Evolutionary conservation across 2,113 vertebrate species (phyloP), one percentile per base, ranked within the genome.

Genomic region (Opisthocomus hoazin): DNA sequence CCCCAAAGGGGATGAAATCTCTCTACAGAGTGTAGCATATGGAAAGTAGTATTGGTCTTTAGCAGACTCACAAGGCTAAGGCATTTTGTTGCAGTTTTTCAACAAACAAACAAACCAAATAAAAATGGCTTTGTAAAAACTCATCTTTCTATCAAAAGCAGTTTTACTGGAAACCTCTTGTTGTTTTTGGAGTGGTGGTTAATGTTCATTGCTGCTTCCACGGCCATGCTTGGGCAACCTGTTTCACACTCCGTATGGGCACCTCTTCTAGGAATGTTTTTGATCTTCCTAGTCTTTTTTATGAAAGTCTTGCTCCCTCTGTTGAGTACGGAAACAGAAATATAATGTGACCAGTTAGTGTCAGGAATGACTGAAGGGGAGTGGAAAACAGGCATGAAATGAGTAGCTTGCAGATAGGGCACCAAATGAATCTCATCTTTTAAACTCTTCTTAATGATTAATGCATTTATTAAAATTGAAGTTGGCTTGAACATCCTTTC

Each of bases 221-320:
- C 1, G 0, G 24, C 43, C 82, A 61, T 51, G 0, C 32, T 26
- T 1, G 5, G 32, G 21, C 32, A 57, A 82, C 10, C 2, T 83
- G 24, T 57, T 65, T 73, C 61, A 26, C 10, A 16, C 26, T 80
- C 20, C 2, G 1, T 43, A 41, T 0, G 0, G 57, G 7, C 26
- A 58, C 7, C 14, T 68, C 7, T 66, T 89, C 53, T 50, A 37
- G 32, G 46, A 87, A 43, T 29, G 15, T 20, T 87, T 93, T 77
- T 85, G 9, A 53, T 75, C 58, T 90, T 88, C 60, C 13, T 43
- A 26, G 4, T 60, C 10, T 7, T 65, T 69, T 88, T 39, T 32
- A 19, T 53, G 10, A 37, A 80, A 46, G 17, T 43, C 7, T 76
- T 65, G 5, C 14, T 85, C 3, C 13, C 12, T 51, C 5, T 60